Conservation (phyloP, 2,113 vertebrate species). For the Enhydra lutris region DNA sequence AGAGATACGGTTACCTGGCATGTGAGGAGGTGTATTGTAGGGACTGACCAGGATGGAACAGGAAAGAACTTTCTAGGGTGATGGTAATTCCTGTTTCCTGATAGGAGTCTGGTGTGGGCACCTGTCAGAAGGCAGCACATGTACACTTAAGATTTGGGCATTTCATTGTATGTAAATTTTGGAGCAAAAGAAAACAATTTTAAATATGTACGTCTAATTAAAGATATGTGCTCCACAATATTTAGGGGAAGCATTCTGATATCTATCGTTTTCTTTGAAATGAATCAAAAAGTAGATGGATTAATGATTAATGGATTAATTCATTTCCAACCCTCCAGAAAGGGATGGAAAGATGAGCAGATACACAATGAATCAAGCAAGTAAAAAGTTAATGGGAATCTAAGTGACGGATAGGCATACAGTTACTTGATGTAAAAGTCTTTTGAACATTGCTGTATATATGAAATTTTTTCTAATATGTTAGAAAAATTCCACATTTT, state of each 20-base stretch:
- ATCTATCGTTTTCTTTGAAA: neutral
- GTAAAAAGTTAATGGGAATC: neutral
- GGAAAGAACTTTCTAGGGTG: neutral
- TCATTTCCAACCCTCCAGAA: neutral
- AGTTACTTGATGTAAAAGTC: neutral
- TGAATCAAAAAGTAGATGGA: neutral
- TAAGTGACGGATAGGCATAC: too few species aligned
- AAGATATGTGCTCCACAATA: neutral
- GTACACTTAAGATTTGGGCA: neutral
- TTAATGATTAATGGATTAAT: neutral
- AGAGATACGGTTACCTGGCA: neutral
- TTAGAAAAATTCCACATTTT: neutral
- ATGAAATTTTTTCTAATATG: neutral
- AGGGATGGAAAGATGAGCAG: neutral
- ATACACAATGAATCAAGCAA: neutral
- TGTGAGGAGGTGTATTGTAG: neutral
- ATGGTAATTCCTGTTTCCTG: neutral
- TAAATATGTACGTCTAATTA: neutral
- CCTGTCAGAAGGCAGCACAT: neutral
- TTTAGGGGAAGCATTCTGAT: neutral
- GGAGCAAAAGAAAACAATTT: neutral
- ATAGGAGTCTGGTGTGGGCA: neutral
- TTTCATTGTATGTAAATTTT: neutral
- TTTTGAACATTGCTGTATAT: neutral
- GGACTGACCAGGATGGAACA: neutral